These are phyloP conservation scores for Plebejus argus DNA, from an alignment of 2,888 invertebrate species.

Conservation along the genomic window DNA sequence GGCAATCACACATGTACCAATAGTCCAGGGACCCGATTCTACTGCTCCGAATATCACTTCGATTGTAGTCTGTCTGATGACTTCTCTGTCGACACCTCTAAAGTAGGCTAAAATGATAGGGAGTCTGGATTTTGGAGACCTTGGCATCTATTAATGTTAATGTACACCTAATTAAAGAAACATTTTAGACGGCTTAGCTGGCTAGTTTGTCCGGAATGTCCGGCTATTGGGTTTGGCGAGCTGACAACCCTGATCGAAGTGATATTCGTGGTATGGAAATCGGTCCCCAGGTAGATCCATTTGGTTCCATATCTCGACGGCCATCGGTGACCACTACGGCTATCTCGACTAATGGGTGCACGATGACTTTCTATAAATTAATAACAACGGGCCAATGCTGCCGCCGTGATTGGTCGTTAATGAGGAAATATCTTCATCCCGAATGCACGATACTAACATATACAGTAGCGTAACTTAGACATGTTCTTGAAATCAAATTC, in stretches of 20 bases:
- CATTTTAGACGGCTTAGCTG: too few species aligned
- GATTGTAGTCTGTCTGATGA: not conserved
- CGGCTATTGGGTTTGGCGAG: not conserved
- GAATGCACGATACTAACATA: slow-evolving; percentile 40
- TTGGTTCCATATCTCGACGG: slow-evolving; percentile 54
- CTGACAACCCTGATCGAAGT: not conserved
- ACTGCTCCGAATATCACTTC: not conserved
- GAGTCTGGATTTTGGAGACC: not conserved
- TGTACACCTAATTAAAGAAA: too few species aligned
- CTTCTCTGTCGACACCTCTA: not conserved
- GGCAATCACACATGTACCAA: slow-evolving; percentile 59
- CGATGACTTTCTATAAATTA: slow-evolving; percentile 81
- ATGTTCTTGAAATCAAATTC: not conserved
- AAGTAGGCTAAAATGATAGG: not conserved
- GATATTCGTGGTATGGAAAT: not conserved
- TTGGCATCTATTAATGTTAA: too few species aligned
- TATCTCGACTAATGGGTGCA: slow-evolving; percentile 71
- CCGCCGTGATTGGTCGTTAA: slow-evolving; percentile 71
- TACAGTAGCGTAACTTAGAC: not conserved
- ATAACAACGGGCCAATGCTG: slow-evolving; percentile 69
- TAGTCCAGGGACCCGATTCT: not conserved
- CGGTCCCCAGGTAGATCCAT: not conserved
- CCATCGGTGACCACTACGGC: slow-evolving; percentile 67
- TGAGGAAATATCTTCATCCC: slow-evolving; percentile 74
- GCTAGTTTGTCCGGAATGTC: too few species aligned